phyloP scores from a whole-genome alignment of 2,113 vertebrate genomes.

The Dasyurus viverrinus region DNA sequence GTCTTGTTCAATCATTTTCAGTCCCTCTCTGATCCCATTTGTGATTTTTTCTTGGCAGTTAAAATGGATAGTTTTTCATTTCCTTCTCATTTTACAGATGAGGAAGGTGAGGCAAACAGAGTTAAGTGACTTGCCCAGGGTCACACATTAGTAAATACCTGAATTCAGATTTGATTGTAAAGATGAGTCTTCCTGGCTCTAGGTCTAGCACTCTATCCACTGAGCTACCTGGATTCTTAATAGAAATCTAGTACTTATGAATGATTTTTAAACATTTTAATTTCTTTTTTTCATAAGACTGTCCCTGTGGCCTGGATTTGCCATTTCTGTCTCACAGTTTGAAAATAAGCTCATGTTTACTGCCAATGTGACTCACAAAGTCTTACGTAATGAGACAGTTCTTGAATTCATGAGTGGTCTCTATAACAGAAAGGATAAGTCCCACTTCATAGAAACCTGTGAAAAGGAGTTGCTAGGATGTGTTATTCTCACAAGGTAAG shows the following conservation, averaged over 20 bases:
- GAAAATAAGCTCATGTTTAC: constrained; percentile 75
- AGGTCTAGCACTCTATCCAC: not conserved
- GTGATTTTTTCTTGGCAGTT: not conserved
- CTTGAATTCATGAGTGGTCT: constrained; percentile 80
- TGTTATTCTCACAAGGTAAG: constrained; percentile 83
- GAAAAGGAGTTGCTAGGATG: constrained; percentile 80
- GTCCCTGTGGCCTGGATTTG: constrained; percentile 83
- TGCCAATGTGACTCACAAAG: constrained; percentile 81
- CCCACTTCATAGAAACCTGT: constrained; percentile 71
- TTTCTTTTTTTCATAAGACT: constrained; percentile 69
- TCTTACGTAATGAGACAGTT: constrained; percentile 82
- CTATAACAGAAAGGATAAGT: constrained; percentile 9
- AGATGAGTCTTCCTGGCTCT: not conserved
- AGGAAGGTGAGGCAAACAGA: not conserved
- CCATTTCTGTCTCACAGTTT: constrained; percentile 74
- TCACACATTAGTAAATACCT: not conserved
- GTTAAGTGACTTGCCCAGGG: not conserved
- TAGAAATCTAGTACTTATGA: not conserved
- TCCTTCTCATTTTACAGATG: not conserved
- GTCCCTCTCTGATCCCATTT: not conserved
- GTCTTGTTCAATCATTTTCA: not conserved
- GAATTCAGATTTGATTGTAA: not conserved
- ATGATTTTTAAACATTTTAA: not conserved
- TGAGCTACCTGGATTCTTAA: not conserved
- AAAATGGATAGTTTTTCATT: not conserved